Percentiles rank a stretch among this genome's conserved stretches.
phyloP scores from a whole-genome alignment of 2,888 invertebrate genomes.

The Matsumyia berberina region DNA sequence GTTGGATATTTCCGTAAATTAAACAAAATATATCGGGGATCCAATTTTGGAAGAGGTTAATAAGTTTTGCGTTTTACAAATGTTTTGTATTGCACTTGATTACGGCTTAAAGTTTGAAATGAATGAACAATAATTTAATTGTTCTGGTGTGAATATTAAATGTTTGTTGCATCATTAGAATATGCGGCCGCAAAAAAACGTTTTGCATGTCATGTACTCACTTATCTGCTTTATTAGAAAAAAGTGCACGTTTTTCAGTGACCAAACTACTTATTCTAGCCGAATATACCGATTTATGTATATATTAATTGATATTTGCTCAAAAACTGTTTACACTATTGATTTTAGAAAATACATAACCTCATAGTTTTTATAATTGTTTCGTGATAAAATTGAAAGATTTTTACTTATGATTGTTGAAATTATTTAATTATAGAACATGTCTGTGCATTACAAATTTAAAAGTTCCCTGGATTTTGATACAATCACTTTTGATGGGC shows the following conservation, averaged over 20 bases:
- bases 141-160: neutral
- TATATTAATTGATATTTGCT: neutral
- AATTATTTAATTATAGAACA: conserved; percentile 81
- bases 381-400: neutral
- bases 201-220: neutral
- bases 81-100: neutral
- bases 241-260: neutral
- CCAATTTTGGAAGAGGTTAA: conserved; percentile 9
- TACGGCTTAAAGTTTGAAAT: no score
- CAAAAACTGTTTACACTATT: conserved; percentile 17
- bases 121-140: neutral
- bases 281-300: neutral
- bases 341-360: conserved; percentile 48
- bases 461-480: conserved; percentile 98
- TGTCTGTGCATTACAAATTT: conserved; percentile 99
- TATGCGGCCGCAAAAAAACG: neutral
- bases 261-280: neutral
- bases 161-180: neutral
- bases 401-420: neutral
- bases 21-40: conserved; percentile 10
- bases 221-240: neutral
- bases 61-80: neutral
- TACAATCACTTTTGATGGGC: conserved; percentile 98
- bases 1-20: conserved; percentile 9
- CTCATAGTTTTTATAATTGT: conserved; percentile 13